Evolutionary conservation across 2,113 vertebrate species (phyloP).

Genomic region (Bambusicola thoracicus): DNA sequence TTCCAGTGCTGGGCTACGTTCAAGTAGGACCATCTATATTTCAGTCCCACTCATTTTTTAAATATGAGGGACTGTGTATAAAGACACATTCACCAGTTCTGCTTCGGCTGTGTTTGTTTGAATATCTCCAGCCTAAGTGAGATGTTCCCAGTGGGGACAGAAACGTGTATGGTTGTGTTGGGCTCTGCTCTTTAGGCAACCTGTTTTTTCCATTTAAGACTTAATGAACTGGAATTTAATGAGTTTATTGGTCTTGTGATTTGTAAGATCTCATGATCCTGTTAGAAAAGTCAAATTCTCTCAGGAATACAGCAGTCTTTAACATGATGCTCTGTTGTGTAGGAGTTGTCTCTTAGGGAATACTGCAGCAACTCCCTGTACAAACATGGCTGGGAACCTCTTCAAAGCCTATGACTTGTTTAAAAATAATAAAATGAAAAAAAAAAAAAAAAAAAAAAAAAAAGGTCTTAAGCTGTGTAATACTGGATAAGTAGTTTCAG

Average conservation of each 20-base stretch:
- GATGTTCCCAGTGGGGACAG: background rate
- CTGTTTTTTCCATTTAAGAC: background rate
- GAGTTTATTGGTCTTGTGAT: background rate
- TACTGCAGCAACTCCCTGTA: too few species aligned
- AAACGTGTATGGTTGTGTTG: background rate
- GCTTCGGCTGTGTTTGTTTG: background rate
- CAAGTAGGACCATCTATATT: background rate
- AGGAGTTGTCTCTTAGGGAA: background rate
- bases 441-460: background rate
- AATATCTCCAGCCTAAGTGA: background rate
- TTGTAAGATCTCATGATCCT: background rate
- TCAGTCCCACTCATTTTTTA: background rate
- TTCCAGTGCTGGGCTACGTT: background rate
- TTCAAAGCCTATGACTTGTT: too few species aligned
- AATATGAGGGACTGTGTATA: background rate
- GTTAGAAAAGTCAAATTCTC: background rate
- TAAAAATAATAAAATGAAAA: background rate
- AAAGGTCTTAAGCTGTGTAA: background rate
- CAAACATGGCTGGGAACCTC: background rate
- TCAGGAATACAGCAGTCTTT: background rate
- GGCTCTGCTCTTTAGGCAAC: background rate
- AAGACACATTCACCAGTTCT: background rate
- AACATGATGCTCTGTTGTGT: background rate
- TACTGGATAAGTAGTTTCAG: background rate
- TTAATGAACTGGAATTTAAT: slow-evolving; percentile 21